A percentile compares a stretch with the other conserved stretches of the same genome.
Evolutionary conservation across 2,888 invertebrate species (phyloP).

Genomic region (Erannis defoliaria): DNA sequence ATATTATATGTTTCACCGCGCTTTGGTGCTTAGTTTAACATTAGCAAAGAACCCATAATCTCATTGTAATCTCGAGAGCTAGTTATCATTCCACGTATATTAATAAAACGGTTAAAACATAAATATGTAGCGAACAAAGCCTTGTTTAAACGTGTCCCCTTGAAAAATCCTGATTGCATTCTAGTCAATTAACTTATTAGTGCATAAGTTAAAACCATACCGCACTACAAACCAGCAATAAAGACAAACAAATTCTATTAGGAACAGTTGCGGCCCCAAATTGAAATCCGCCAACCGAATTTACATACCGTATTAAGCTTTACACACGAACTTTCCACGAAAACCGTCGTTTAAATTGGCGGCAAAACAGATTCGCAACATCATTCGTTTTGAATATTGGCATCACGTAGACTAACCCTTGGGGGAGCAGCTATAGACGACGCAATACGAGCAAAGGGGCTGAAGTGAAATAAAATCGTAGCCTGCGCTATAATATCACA

Average conservation of each 20-base stretch:
- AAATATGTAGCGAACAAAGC: too few species aligned
- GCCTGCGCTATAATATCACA: conserved; percentile 71
- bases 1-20: too few species aligned
- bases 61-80: too few species aligned
- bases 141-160: too few species aligned
- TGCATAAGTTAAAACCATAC: conserved; percentile 6
- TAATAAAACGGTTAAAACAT: too few species aligned
- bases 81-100: too few species aligned
- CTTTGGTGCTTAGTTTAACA: too few species aligned
- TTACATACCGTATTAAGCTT: conserved; percentile 69
- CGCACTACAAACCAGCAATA: conserved; percentile 43
- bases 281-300: conserved; percentile 69
- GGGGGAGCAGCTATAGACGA: conserved; percentile 12
- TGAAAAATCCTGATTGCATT: neutral
- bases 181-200: conserved; percentile 13
- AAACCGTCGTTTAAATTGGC: conserved; percentile 71
- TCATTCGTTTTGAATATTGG: conserved; percentile 82
- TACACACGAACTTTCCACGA: conserved; percentile 63
- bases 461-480: conserved; percentile 77
- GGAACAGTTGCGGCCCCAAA: conserved; percentile 57
- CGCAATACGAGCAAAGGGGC: conserved; percentile 66
- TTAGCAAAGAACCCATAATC: too few species aligned
- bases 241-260: conserved; percentile 51
- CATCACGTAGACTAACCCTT: conserved; percentile 76
- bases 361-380: conserved; percentile 77